Evolutionary conservation across 2,888 invertebrate genomes (phyloP).

Genomic region (Agapostemon virescens): DNA sequence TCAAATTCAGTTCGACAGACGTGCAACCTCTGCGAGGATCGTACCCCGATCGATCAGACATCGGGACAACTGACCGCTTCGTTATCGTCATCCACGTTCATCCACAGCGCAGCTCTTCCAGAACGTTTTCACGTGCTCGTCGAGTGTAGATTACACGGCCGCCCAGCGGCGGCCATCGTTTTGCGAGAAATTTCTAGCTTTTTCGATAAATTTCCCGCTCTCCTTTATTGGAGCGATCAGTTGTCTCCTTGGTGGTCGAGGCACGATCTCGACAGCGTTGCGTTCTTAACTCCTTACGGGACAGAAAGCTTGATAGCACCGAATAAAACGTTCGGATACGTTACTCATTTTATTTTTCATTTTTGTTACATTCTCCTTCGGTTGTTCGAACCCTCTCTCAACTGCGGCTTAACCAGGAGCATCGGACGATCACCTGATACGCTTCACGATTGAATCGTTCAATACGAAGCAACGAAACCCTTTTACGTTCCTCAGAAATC

Average conservation of each 20-base stretch:
- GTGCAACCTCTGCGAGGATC: not conserved
- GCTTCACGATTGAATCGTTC: not conserved
- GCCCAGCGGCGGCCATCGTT: not conserved
- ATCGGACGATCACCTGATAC: not conserved
- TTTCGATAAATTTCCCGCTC: not conserved
- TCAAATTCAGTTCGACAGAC: slow-evolving; percentile 30
- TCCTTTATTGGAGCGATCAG: slow-evolving; percentile 17
- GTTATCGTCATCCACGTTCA: slow-evolving; percentile 32
- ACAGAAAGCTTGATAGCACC: slow-evolving; percentile 15
- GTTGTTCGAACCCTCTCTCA: not conserved
- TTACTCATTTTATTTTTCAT: not conserved
- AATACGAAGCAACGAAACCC: not conserved
- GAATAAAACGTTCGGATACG: not conserved
- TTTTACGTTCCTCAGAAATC: not conserved
- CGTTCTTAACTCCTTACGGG: slow-evolving; percentile 35
- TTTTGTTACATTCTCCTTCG: not conserved
- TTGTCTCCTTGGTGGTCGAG: not conserved
- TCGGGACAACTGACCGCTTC: slow-evolving; percentile 9
- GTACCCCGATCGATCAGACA: slow-evolving; percentile 9
- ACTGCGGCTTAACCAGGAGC: not conserved
- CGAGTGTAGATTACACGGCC: slow-evolving; percentile 15
- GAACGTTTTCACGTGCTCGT: slow-evolving; percentile 22
- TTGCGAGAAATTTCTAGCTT: not conserved
- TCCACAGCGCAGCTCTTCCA: slow-evolving; percentile 47
- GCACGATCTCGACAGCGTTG: slow-evolving; percentile 3